Base-by-base conservation (phyloP, 2,888 invertebrate genomes). In the Polymixis flavicincta region DNA sequence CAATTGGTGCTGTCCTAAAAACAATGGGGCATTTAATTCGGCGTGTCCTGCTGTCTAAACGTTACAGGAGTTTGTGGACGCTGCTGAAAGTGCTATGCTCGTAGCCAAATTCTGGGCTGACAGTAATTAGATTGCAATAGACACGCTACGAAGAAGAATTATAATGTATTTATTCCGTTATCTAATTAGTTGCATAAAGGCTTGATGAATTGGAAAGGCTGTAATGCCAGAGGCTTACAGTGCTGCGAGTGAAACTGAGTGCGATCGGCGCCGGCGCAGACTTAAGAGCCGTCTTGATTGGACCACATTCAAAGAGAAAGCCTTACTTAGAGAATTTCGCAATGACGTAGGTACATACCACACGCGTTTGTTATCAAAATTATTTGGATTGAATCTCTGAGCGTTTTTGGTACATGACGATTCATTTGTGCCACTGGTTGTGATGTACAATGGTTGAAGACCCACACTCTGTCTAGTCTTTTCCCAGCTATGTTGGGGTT, bases 281-380 rank as follows among this genome's bases (percentile, higher is more conserved):
- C 54, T 57, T 65, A 50, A 59, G 55, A 55, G 65, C 64, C 11
- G 76, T 73, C 76, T 81, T 80, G 71, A 84, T 84, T 83, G 90
- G 90, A 92, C 93, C 91, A 92, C 92, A 93, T 90, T 85, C 37
- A 70, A 77, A 92, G 94, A 92, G 94, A 94, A 94, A 94, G 94
- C 92, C 90, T 87, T 78, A 84, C 91, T 88, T 79, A 83, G 92
- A 90, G 92, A 93, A 92, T 92, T 92, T 90, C 79, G 87, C 86
- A 78, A 71, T 75, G 67, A 88, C 86, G 87, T 87, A 71, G 42
- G 42, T 45, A 45, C 42, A 74, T 89, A 87, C 81, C 69, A 77
- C 71, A 72, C 69, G 69, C 71, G 69, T 73, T 86, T 68, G 64
- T 65, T 67, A 67, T 76, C 71, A 74, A 68, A 65, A 48, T 73